Evolutionary conservation across 64 coral and sea anemone species (phyloP).

Genomic region (Exaiptasia diaphana): DNA sequence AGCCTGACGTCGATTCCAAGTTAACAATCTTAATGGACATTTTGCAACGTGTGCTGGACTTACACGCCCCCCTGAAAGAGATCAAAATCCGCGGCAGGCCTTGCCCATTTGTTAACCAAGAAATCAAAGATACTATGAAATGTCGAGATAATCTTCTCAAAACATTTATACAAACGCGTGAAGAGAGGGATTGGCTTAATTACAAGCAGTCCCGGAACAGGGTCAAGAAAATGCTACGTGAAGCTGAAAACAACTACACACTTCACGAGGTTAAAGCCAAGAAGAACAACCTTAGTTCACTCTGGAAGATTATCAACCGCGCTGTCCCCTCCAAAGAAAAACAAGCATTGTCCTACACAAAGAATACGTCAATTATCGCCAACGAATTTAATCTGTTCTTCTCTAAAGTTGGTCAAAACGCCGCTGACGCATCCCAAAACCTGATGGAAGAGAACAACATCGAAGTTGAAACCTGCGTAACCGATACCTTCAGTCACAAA

Average conservation of each 20-base stretch:
- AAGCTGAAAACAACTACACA: conserved; percentile 19
- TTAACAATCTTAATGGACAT: background rate
- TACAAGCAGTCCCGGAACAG: background rate
- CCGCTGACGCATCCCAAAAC: background rate
- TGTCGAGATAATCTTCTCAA: conserved; percentile 5
- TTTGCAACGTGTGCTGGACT: background rate
- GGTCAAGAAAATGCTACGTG: conserved; percentile 16
- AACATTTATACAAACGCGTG: background rate
- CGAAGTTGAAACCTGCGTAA: background rate
- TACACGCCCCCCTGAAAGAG: conserved; percentile 20
- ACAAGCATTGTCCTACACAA: background rate
- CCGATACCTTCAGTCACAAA: background rate
- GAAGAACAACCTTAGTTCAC: conserved; percentile 6
- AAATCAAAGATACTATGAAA: conserved; percentile 13
- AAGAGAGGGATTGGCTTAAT: background rate
- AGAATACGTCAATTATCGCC: background rate
- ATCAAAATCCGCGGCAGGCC: conserved; percentile 39
- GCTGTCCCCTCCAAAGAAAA: conserved; percentile 11
- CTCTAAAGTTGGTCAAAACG: conserved; percentile 17
- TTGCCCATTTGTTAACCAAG: conserved; percentile 30
- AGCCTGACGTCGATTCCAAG: conserved; percentile 1
- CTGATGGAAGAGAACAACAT: conserved; percentile 8
- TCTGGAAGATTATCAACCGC: conserved; percentile 16
- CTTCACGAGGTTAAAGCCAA: conserved; percentile 19
- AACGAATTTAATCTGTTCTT: conserved; percentile 40